Percentiles rank a stretch among this genome's conserved stretches.
phyloP scores from a whole-genome alignment of 2,113 vertebrate genomes.

The Barbus barbus region DNA sequence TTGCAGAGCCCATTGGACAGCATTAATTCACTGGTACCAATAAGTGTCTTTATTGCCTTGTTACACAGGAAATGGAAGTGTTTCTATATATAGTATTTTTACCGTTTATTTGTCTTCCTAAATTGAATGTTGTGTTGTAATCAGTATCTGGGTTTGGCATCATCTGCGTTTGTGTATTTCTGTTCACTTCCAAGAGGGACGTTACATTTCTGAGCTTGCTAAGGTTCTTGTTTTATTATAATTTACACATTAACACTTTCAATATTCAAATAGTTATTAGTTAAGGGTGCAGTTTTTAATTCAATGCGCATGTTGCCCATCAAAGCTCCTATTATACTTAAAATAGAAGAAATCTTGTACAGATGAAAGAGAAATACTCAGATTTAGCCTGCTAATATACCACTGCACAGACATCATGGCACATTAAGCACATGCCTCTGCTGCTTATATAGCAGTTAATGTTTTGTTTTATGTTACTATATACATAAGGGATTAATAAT shows the following conservation, averaged over 20 bases:
- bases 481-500: neutral
- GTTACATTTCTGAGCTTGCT: neutral
- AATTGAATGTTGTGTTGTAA: too few relatives aligned
- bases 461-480: neutral
- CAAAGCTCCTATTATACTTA: neutral
- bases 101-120: neutral
- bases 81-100: neutral
- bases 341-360: neutral
- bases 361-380: neutral
- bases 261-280: neutral
- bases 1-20: neutral
- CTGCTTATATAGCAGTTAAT: neutral
- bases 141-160: slow-evolving; percentile 5
- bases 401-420: neutral
- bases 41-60: neutral
- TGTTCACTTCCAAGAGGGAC: slow-evolving; percentile 2
- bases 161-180: slow-evolving; percentile 8
- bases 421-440: neutral
- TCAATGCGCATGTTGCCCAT: neutral
- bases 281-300: neutral
- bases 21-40: neutral
- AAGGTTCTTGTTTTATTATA: neutral
- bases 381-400: neutral
- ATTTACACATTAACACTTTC: neutral
- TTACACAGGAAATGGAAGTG: neutral